Evolutionary conservation across 2,797 vertebrate species (phyloP).

Genomic region (Nyctalus aviator): DNA sequence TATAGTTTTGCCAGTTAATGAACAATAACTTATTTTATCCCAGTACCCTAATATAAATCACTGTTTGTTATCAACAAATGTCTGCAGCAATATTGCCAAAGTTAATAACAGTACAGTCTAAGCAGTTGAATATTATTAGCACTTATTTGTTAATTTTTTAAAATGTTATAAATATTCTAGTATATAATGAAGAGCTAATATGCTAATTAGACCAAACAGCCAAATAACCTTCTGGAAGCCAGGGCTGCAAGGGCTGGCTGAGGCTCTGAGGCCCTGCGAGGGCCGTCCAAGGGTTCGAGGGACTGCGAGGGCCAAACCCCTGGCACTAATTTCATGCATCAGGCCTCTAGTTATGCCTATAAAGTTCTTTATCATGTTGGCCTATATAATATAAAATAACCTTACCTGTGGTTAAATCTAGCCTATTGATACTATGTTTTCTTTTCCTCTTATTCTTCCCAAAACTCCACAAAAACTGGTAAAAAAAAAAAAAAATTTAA

Average conservation of each 20-base stretch:
- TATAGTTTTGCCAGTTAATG: conserved; percentile 72
- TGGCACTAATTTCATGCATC: no score
- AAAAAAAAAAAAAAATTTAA: no score
- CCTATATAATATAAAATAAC: not conserved
- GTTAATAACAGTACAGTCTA: not conserved
- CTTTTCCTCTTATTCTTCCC: not conserved
- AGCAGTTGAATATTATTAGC: conserved; percentile 1
- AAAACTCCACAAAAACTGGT: not conserved
- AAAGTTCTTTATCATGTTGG: not conserved
- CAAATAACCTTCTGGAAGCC: no score
- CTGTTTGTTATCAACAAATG: conserved; percentile 34
- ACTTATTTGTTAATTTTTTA: not conserved
- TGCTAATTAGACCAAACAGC: no score
- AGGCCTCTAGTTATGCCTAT: not conserved
- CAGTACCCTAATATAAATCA: conserved; percentile 68
- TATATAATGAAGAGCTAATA: no score
- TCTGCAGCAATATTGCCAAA: not conserved
- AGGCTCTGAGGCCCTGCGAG: no score
- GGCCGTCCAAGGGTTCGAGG: no score
- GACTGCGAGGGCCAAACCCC: no score
- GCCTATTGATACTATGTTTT: not conserved
- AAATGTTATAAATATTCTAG: not conserved
- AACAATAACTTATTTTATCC: conserved; percentile 64
- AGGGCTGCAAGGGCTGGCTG: no score
- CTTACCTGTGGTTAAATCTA: not conserved